Percentiles rank a stretch among this genome's conserved stretches.
phyloP scores from a whole-genome alignment of 1,140 invertebrate genomes.

The Drosophila busckii region DNA sequence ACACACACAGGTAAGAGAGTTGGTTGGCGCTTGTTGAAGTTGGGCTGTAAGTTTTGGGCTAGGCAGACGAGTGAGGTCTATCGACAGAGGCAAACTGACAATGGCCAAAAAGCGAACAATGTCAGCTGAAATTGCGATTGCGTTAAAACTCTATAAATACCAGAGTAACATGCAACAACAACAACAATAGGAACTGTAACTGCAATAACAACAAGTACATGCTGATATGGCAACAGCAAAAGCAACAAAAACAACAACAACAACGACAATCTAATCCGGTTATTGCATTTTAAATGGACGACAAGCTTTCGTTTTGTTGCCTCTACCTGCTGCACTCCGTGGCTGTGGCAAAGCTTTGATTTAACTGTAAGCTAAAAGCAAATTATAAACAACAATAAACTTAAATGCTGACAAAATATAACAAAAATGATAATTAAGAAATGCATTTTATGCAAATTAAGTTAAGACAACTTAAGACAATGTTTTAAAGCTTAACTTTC shows the following conservation, averaged over 20 bases:
- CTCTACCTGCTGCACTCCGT: too few species aligned
- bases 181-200: constrained; percentile 10
- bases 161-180: constrained; percentile 67
- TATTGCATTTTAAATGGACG: constrained; percentile 74
- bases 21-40: not conserved
- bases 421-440: too few species aligned
- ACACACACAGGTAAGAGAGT: not conserved
- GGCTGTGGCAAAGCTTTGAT: constrained; percentile 18
- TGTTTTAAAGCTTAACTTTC: too few species aligned
- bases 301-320: constrained; percentile 45
- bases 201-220: constrained; percentile 36
- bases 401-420: too few species aligned
- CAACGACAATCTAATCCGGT: constrained; percentile 76
- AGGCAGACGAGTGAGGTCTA: constrained; percentile 28
- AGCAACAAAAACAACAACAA: too few species aligned
- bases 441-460: too few species aligned
- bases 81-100: constrained; percentile 49
- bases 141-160: constrained; percentile 78
- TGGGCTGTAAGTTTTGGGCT: constrained; percentile 1
- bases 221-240: constrained; percentile 65
- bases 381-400: too few species aligned
- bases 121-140: constrained; percentile 76
- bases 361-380: too few species aligned
- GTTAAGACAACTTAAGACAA: too few species aligned
- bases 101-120: constrained; percentile 63